Base-by-base conservation (phyloP, 2,113 vertebrate species). In the Caranx ignobilis region DNA sequence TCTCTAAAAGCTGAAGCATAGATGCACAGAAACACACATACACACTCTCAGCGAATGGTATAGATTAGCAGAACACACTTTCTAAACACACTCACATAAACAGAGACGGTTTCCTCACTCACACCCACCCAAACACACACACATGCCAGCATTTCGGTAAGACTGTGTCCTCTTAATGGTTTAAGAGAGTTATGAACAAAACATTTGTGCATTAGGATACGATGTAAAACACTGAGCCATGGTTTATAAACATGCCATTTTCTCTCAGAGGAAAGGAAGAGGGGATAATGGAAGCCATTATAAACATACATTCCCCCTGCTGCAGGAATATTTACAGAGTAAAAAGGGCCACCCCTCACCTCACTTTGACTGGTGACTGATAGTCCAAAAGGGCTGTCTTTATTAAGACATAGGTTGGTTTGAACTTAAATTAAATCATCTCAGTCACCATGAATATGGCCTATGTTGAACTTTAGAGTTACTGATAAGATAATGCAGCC, bases 221-320 rank as follows among this genome's bases (percentile, higher is more conserved):
- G 61, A 74, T 70, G 62, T 79, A 57, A 61, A 79, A 81, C 77
- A 71, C 12, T 11, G 54, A 70, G 56, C 39, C 54, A 37, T 60
- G 26, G 37, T 62, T 67, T 81, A 61, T 86, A 89, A 86, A 86
- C 77, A 86, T 86, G 72, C 81, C 77, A 81, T 72, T 84, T 84
- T 86, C 54, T 76, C 71, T 82, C 59, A 65, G 26, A 70, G n/a
- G 18, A 54, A 19, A 65, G 19, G 19, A 69, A 37, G 52, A 52
- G 26, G 48, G 45, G 61, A 81, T 79, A 81, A 86, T 75, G 70
- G 77, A 68, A 26, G n/a, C 74, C 55, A 77, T 81, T 74, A 74
- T 60, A 83, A 86, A 81, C 56, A 75, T 3, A 54, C 12, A 19
- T 10, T 1, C 11, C 19, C 37, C 67, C 11, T 72, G 32, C n/a